Evolutionary conservation across 2,888 invertebrate species (phyloP).

Genomic region (Lordiphosa fenestrarum): DNA sequence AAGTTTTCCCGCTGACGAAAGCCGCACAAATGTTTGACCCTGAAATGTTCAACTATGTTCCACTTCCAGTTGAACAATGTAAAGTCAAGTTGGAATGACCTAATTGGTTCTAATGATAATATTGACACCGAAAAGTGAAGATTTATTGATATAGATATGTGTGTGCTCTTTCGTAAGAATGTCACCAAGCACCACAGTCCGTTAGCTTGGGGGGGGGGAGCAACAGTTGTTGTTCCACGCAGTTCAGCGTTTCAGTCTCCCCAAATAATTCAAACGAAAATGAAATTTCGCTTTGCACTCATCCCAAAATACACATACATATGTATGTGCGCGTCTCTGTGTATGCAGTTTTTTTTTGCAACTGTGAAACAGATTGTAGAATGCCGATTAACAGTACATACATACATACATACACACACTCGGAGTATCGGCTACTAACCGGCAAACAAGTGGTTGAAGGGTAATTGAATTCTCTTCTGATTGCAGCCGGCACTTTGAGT

Average conservation of each 20-base stretch:
- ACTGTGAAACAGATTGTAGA: slow-evolving; percentile 19
- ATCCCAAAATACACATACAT: background rate
- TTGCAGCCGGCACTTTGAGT: slow-evolving; percentile 15
- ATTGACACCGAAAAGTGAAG: too few species aligned
- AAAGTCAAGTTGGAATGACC: background rate
- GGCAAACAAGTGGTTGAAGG: slow-evolving; percentile 38
- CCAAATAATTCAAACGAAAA: slow-evolving; percentile 19
- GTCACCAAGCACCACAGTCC: background rate
- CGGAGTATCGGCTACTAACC: slow-evolving; percentile 8
- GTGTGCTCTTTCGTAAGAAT: background rate
- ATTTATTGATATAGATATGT: too few species aligned
- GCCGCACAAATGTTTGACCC: slow-evolving; percentile 7
- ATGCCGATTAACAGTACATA: slow-evolving; percentile 18
- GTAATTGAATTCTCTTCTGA: slow-evolving; percentile 5
- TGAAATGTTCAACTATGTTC: slow-evolving; percentile 4
- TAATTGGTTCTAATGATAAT: too few species aligned
- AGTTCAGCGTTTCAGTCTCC: slow-evolving; percentile 12
- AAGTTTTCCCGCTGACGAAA: slow-evolving; percentile 11
- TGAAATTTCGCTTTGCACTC: too few species aligned
- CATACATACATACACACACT: slow-evolving; percentile 5
- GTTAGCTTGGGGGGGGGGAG: background rate
- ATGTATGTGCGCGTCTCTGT: background rate
- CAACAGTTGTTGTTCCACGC: slow-evolving; percentile 5
- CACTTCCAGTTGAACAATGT: background rate
- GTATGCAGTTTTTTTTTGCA: slow-evolving; percentile 9